Percentiles rank a stretch among this genome's conserved stretches.
These are phyloP conservation scores for Phrynocephalus guinanensis DNA, from an alignment of 2,797 vertebrate species.

Conservation along the genomic window DNA sequence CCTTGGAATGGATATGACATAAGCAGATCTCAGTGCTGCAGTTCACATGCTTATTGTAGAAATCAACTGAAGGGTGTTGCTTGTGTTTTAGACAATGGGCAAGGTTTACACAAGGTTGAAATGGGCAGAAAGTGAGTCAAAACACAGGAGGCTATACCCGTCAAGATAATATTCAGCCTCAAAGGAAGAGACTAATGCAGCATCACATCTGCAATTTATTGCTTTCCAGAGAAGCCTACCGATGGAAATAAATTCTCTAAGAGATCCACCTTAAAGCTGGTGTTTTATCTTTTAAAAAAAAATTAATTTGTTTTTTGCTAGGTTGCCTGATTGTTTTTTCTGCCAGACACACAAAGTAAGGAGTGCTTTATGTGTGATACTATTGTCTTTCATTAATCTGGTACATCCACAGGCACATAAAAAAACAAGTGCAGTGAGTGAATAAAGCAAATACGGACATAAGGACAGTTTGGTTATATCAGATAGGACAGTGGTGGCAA, in stretches of 20 bases:
- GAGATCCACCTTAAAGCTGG: not conserved
- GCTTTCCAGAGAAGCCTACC: slow-evolving; percentile 35
- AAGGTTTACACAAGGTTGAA: slow-evolving; percentile 26
- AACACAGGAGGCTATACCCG: slow-evolving; percentile 20
- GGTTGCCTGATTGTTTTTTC: too few relatives aligned
- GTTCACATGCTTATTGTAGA: slow-evolving; percentile 61
- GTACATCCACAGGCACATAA: not conserved
- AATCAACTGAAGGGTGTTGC: slow-evolving; percentile 56
- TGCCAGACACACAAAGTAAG: not conserved
- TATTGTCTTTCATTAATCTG: not conserved
- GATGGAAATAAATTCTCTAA: slow-evolving; percentile 24
- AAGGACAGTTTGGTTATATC: too few relatives aligned
- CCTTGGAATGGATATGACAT: slow-evolving; percentile 55
- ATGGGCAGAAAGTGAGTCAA: slow-evolving; percentile 17
- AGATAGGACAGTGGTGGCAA: too few relatives aligned
- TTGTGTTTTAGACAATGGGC: slow-evolving; percentile 37
- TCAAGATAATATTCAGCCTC: slow-evolving; percentile 25
- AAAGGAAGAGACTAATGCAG: slow-evolving; percentile 28
- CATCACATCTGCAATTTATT: slow-evolving; percentile 37
- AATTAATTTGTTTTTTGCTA: not conserved
- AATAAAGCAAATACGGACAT: not conserved
- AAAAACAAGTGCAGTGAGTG: not conserved
- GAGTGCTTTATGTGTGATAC: not conserved
- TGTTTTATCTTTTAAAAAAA: not conserved
- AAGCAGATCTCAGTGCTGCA: slow-evolving; percentile 50